Percentiles rank a stretch among this genome's conserved stretches.
These are phyloP conservation scores for Whitmania pigra DNA, from an alignment of 1,140 invertebrate species.

Conservation along the genomic window DNA sequence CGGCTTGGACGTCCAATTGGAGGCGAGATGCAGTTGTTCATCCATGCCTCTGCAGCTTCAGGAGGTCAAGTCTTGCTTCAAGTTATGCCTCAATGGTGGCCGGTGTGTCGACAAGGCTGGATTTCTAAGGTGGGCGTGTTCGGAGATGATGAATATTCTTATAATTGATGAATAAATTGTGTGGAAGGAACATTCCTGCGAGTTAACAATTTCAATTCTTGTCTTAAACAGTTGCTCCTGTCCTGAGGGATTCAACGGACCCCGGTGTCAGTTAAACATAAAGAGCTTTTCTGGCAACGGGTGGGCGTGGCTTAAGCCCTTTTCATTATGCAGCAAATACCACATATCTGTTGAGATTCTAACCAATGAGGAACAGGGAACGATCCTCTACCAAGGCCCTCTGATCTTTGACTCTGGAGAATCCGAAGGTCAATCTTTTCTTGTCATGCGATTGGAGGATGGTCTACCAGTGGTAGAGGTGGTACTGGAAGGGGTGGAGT, in stretches of 20 bases:
- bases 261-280: slow-evolving; percentile 84
- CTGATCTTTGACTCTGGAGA: slow-evolving; percentile 57
- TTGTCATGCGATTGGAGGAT: slow-evolving; percentile 76
- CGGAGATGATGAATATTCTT: no score
- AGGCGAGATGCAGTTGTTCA: slow-evolving; percentile 58
- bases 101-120: slow-evolving; percentile 49
- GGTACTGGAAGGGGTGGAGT: slow-evolving; percentile 88
- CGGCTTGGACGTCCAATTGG: slow-evolving; percentile 73
- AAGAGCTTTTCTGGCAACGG: slow-evolving; percentile 57
- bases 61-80: slow-evolving; percentile 62
- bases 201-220: no score
- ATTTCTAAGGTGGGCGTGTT: no score
- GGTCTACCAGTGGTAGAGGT: slow-evolving; percentile 77
- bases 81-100: slow-evolving; percentile 85
- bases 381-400: slow-evolving; percentile 88
- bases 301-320: slow-evolving; percentile 75
- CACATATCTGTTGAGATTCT: slow-evolving; percentile 88
- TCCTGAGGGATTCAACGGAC: slow-evolving; percentile 76
- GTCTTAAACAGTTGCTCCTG: slow-evolving; percentile 59
- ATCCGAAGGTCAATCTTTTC: slow-evolving; percentile 56
- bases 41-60: slow-evolving; percentile 29
- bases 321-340: slow-evolving; percentile 88
- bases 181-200: no score
- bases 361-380: slow-evolving; percentile 64
- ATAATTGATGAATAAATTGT: no score